Evolutionary conservation across 2,888 invertebrate species (phyloP).

Genomic region (Bombylius discolor): DNA sequence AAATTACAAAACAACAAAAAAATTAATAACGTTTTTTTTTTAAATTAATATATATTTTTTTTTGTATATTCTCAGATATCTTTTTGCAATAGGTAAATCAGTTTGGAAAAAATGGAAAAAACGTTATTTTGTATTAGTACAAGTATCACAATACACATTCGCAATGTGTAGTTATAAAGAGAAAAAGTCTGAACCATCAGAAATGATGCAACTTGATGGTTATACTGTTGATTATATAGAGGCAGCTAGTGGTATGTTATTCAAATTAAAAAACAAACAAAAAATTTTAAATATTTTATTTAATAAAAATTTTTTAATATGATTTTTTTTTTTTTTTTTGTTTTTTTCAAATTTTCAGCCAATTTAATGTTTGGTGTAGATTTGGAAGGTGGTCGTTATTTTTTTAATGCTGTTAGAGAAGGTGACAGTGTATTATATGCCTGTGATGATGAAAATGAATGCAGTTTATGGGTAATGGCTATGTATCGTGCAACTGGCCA

Average conservation of each 20-base stretch:
- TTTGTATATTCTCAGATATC: slow-evolving; percentile 43
- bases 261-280: slow-evolving; percentile 1
- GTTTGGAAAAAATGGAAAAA: slow-evolving; percentile 99
- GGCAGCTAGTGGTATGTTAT: slow-evolving; percentile 69
- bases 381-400: slow-evolving; percentile 83
- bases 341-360: slow-evolving; percentile 40
- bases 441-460: slow-evolving; percentile 93
- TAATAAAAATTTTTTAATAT: not conserved
- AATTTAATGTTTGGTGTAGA: slow-evolving; percentile 90
- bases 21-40: not conserved
- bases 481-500: slow-evolving; percentile 99
- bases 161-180: slow-evolving; percentile 99
- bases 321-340: slow-evolving; percentile 15
- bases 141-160: slow-evolving; percentile 99
- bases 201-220: slow-evolving; percentile 99
- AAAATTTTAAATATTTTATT: too few relatives aligned
- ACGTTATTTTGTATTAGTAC: slow-evolving; percentile 93
- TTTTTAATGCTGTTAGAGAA: slow-evolving; percentile 97
- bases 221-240: slow-evolving; percentile 99
- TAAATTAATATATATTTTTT: not conserved
- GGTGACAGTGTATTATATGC: slow-evolving; percentile 95
- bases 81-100: slow-evolving; percentile 86
- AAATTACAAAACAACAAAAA: not conserved
- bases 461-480: slow-evolving; percentile 98
- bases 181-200: slow-evolving; percentile 97